Conservation (phyloP, 2,113 vertebrate species). For the Amia ocellicauda region DNA sequence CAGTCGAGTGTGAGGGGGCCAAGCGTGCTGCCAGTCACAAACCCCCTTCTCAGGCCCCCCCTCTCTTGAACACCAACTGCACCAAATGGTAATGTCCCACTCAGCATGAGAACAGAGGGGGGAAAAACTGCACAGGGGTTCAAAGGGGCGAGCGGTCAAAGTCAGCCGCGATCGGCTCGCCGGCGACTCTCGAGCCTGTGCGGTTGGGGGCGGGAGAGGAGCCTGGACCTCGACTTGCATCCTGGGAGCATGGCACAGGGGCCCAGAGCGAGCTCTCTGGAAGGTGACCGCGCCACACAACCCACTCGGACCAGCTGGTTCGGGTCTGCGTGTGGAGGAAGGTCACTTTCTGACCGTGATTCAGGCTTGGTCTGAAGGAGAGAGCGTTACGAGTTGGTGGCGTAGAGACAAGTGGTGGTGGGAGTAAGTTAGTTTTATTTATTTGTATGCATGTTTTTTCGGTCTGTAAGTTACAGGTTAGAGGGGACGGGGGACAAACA, state of each 20-base stretch:
- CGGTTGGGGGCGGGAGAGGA: slow-evolving; percentile 12
- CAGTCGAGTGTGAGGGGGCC: neutral
- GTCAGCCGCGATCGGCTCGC: slow-evolving; percentile 39
- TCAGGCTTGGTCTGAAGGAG: no score
- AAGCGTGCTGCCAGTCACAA: slow-evolving; percentile 30
- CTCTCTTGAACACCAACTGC: slow-evolving; percentile 45
- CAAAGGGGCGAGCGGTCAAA: slow-evolving; percentile 31
- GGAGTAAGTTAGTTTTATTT: no score
- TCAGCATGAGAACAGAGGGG: slow-evolving; percentile 39
- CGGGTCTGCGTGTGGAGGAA: no score
- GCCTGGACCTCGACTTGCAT: slow-evolving; percentile 10
- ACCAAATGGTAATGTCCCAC: slow-evolving; percentile 58
- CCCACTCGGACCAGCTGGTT: no score
- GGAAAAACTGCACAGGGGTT: slow-evolving; percentile 33
- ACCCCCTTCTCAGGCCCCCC: slow-evolving; percentile 60
- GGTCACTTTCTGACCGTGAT: no score
- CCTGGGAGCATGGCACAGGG: no score
- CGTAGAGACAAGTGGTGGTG: no score
- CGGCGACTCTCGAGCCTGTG: slow-evolving; percentile 19
- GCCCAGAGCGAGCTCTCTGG: neutral
- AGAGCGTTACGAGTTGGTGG: no score
- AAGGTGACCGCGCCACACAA: no score
- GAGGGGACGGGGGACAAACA: no score
- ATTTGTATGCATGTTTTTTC: no score
- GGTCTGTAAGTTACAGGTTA: no score